These are phyloP conservation scores for Tinamus guttatus DNA, from an alignment of 2,113 vertebrate species.

Conservation along the genomic window DNA sequence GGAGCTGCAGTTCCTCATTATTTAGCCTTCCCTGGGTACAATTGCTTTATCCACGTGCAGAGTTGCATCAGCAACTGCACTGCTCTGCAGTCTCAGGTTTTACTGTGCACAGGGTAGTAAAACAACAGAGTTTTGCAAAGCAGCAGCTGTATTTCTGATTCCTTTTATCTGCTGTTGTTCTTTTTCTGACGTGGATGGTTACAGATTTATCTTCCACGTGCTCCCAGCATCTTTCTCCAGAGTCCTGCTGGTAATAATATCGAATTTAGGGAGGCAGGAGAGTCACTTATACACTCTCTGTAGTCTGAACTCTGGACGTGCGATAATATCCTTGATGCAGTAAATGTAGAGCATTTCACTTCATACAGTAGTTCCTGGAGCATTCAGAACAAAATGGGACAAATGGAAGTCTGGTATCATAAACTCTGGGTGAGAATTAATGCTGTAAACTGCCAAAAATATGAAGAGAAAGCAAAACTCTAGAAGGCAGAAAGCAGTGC, in stretches of 20 bases:
- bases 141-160: background rate
- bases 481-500: background rate
- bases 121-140: background rate
- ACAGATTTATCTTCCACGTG: background rate
- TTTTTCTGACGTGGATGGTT: background rate
- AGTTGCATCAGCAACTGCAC: background rate
- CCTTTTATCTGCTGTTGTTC: background rate
- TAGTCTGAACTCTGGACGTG: background rate
- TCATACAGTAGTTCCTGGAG: background rate
- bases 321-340: background rate
- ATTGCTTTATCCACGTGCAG: background rate
- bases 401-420: background rate
- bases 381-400: background rate
- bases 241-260: background rate
- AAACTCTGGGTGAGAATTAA: background rate
- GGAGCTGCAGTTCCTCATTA: slow-evolving; percentile 25
- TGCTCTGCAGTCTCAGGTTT: background rate
- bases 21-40: background rate
- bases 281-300: background rate
- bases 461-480: background rate
- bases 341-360: accelerated
- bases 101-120: background rate
- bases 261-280: background rate
- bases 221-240: background rate
- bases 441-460: accelerated